phyloP scores from a whole-genome alignment of 2,888 invertebrate species.

The Micoletzkya japonica region DNA sequence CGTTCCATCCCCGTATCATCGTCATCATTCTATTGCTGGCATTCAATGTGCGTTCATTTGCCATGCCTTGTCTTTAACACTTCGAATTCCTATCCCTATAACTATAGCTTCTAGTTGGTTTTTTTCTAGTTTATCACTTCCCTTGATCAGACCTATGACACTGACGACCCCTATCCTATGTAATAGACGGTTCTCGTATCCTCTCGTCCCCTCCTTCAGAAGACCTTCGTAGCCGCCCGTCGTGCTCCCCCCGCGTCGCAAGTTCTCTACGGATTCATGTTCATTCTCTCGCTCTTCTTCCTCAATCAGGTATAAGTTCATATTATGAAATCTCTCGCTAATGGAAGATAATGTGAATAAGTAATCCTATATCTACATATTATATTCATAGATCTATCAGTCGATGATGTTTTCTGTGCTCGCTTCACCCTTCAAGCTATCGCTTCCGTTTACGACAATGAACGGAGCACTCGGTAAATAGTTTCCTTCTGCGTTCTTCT shows the following conservation, averaged over 20 bases:
- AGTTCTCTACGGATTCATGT: slow-evolving; percentile 11
- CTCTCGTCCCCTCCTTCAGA: not conserved
- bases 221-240: slow-evolving; percentile 12
- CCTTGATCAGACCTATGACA: too few species aligned
- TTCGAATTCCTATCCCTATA: too few species aligned
- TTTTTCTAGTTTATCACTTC: too few species aligned
- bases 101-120: too few species aligned
- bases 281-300: slow-evolving; percentile 12
- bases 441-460: slow-evolving; percentile 15
- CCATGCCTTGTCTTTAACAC: too few species aligned
- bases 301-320: slow-evolving; percentile 3
- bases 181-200: too few species aligned
- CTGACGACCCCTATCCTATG: too few species aligned
- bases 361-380: not conserved
- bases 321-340: not conserved
- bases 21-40: slow-evolving; percentile 7
- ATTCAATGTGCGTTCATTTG: not conserved
- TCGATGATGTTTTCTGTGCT: slow-evolving; percentile 26
- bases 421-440: slow-evolving; percentile 3
- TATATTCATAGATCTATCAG: slow-evolving; percentile 18
- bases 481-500: too few species aligned
- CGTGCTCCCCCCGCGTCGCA: slow-evolving; percentile 3
- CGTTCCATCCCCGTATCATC: slow-evolving; percentile 6
- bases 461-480: slow-evolving; percentile 23
- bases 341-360: not conserved